Evolutionary conservation across 2,113 vertebrate species (phyloP), one percentile per base, ranked within the genome.

Genomic region (Sinocyclocheilus anshuiensis): DNA sequence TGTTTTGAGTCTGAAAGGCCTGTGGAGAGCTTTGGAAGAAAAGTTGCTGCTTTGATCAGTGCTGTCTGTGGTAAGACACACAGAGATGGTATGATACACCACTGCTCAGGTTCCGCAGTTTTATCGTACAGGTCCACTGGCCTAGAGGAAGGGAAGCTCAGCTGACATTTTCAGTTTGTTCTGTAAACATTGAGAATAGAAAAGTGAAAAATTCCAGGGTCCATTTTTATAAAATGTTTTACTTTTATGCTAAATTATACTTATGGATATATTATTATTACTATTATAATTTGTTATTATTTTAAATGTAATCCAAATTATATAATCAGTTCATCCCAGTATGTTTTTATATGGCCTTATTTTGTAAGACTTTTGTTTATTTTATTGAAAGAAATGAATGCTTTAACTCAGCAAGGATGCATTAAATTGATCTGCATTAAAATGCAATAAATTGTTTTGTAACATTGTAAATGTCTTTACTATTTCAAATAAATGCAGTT

Each of bases 31-130:
- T 87, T 81, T 72, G 90, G 88, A 88, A 85, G 91, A 92, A 93
- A 89, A 93, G 91, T 90, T 88, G 85, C 79, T 88, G 85, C 89
- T 94, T 93, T 94, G 91, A 94, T 67, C 61, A 48, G 16, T 20
- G 22, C 90, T 90, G 91, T 92, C 90, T 92, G 88, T 72, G 88
- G 83, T 87, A 89, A 93, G 92, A 92, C 87, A 86, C 12, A 24
- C n/a, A 65, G 57, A 42, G 15, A 26, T 48, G 61, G 24, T 45
- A 16, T 20, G 59, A 81, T 67, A 29, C 24, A 71, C 15, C 24
- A 3, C 45, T 36, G 12, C 90, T 89, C 86, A 55, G 65, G 26
- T 81, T 86, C 67, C 50, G 59, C 4, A 15, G 53, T 57, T 29
- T 78, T 22, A 39, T n/a, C 1, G 10, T 76, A 26, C 42, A 24